A percentile compares a stretch with the other conserved stretches of the same genome.
These are phyloP conservation scores for Oreohelix idahoensis DNA, from an alignment of 1,140 invertebrate species.

Conservation along the genomic window DNA sequence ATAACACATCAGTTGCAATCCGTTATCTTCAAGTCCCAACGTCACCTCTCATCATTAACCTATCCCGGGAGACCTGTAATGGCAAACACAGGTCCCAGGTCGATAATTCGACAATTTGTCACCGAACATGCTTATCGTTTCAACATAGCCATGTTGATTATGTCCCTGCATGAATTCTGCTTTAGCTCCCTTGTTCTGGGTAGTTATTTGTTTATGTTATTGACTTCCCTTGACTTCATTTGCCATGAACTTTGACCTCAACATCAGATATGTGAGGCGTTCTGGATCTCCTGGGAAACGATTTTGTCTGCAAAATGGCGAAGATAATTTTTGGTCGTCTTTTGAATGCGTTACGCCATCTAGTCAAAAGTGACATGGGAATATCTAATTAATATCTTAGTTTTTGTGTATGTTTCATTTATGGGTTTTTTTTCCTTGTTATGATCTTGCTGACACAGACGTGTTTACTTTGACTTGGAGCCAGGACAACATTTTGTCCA, in stretches of 20 bases:
- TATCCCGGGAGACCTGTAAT: background rate
- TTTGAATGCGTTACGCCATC: no score
- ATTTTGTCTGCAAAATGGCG: background rate
- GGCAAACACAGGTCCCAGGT: background rate
- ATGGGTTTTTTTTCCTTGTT: no score
- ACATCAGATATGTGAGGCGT: background rate
- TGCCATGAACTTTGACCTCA: background rate
- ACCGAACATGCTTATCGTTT: constrained; percentile 6
- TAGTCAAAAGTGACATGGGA: no score
- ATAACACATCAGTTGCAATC: background rate
- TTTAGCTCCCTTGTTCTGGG: background rate
- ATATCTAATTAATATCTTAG: no score
- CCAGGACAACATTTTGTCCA: no score
- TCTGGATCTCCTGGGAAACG: background rate
- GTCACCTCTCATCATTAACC: background rate
- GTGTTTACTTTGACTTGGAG: no score
- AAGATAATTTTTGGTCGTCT: no score
- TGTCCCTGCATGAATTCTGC: background rate
- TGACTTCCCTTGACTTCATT: background rate
- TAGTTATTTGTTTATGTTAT: background rate
- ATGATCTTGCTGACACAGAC: no score
- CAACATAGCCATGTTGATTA: background rate
- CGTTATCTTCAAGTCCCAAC: background rate
- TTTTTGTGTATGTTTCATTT: no score
- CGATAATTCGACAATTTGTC: background rate